A percentile compares a stretch with the other conserved stretches of the same genome.
phyloP scores from a whole-genome alignment of 2,888 invertebrate genomes.

The Pseudolycoriella hygida region DNA sequence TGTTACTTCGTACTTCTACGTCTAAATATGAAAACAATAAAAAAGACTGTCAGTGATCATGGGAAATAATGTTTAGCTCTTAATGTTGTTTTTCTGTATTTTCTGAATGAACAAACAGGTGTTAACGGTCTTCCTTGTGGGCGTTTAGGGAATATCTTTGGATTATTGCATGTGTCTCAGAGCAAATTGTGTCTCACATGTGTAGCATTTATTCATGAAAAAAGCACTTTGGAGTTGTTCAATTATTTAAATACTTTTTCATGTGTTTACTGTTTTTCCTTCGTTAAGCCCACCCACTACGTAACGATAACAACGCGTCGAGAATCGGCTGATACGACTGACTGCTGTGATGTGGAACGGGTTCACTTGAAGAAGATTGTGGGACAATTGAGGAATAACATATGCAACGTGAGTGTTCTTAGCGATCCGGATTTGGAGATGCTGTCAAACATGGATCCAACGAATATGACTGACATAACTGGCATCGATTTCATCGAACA shows the following conservation, averaged over 20 bases:
- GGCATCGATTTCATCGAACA: slow-evolving; percentile 61
- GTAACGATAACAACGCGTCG: slow-evolving; percentile 33
- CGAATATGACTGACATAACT: slow-evolving; percentile 67
- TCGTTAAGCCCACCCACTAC: slow-evolving; percentile 25
- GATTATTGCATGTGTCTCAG: too few species aligned
- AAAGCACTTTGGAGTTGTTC: too few species aligned
- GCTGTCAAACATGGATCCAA: slow-evolving; percentile 78
- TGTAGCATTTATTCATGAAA: too few species aligned
- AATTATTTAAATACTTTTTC: neutral
- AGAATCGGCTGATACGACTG: slow-evolving; percentile 29
- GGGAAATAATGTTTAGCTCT: too few species aligned
- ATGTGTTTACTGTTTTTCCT: neutral
- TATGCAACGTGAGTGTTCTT: slow-evolving; percentile 68
- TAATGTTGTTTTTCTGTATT: too few species aligned
- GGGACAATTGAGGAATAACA: slow-evolving; percentile 60
- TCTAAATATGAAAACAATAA: too few species aligned
- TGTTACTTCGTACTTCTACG: too few species aligned
- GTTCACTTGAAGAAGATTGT: slow-evolving; percentile 50
- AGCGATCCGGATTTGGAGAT: slow-evolving; percentile 72
- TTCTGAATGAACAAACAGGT: too few species aligned
- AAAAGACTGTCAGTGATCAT: too few species aligned
- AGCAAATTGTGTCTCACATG: too few species aligned
- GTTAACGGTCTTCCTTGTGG: too few species aligned
- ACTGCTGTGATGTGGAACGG: slow-evolving; percentile 29
- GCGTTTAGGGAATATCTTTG: too few species aligned